Conservation (phyloP, 2,888 invertebrate genomes). For the Sympetrum striolatum region DNA sequence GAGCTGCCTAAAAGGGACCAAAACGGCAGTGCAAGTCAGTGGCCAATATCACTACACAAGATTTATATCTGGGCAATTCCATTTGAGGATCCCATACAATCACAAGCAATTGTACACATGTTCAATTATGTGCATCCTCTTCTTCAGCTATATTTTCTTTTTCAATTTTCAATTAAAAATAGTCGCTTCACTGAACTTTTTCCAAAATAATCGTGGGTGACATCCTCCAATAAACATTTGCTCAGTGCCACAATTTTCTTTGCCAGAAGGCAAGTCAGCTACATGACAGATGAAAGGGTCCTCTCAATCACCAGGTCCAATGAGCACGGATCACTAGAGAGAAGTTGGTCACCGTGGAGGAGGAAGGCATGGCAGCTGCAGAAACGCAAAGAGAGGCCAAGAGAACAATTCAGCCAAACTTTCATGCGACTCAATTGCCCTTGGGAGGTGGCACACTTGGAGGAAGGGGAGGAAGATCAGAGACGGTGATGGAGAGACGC, state of each 20-base stretch:
- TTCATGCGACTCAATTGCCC: slow-evolving; percentile 7
- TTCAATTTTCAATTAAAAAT: slow-evolving; percentile 27
- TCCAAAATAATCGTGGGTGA: slow-evolving; percentile 37
- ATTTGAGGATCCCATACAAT: slow-evolving; percentile 31
- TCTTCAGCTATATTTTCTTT: slow-evolving; percentile 17
- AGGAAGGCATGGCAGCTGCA: slow-evolving; percentile 43
- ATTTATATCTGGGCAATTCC: slow-evolving; percentile 22
- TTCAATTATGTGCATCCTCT: slow-evolving; percentile 35
- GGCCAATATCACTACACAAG: slow-evolving; percentile 42
- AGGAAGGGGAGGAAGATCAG: slow-evolving; percentile 48
- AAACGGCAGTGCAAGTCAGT: slow-evolving; percentile 38
- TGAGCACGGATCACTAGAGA: slow-evolving; percentile 32
- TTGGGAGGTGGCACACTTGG: slow-evolving; percentile 31
- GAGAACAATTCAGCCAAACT: background rate
- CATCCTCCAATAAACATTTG: slow-evolving; percentile 38
- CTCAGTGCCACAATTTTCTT: slow-evolving; percentile 22
- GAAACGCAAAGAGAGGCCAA: background rate
- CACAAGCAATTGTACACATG: slow-evolving; percentile 36
- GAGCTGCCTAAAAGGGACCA: slow-evolving; percentile 28
- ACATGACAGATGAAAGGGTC: slow-evolving; percentile 11
- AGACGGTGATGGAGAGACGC: slow-evolving; percentile 70
- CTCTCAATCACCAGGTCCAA: slow-evolving; percentile 19
- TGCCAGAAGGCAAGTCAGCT: slow-evolving; percentile 19
- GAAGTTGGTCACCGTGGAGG: slow-evolving; percentile 42
- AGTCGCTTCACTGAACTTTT: slow-evolving; percentile 38